These are phyloP conservation scores for Drosophila sulfurigaster DNA, from an alignment of 1,140 invertebrate genomes.

Conservation along the genomic window DNA sequence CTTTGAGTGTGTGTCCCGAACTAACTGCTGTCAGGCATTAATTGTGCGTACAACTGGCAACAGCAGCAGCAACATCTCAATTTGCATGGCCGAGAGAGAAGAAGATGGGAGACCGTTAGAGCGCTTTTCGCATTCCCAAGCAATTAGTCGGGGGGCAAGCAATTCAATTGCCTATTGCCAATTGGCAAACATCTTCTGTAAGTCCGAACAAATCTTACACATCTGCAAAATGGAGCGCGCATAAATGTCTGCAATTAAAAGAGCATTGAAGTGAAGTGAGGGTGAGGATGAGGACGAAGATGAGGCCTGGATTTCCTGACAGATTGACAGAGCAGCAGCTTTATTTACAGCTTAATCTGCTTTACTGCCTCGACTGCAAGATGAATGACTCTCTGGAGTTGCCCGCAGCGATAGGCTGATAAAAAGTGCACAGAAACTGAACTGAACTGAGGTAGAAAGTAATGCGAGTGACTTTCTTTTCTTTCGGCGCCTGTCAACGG, in stretches of 20 bases:
- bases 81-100: slow-evolving; percentile 55
- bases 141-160: slow-evolving; percentile 67
- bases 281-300: slow-evolving; percentile 5
- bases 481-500: slow-evolving; percentile 44
- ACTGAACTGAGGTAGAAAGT: slow-evolving; percentile 51
- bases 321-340: slow-evolving; percentile 68
- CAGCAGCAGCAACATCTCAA: slow-evolving; percentile 60
- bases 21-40: slow-evolving; percentile 70
- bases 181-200: slow-evolving; percentile 6
- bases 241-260: slow-evolving; percentile 81
- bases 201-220: slow-evolving; percentile 32
- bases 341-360: slow-evolving; percentile 77
- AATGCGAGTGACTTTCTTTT: slow-evolving; percentile 68
- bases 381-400: slow-evolving; percentile 63
- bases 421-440: slow-evolving; percentile 3
- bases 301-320: slow-evolving; percentile 46
- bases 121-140: slow-evolving; percentile 54
- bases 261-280: slow-evolving; percentile 32
- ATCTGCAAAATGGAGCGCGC: slow-evolving; percentile 72
- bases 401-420: slow-evolving; percentile 66
- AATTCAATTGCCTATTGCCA: slow-evolving; percentile 32
- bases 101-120: slow-evolving; percentile 47
- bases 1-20: slow-evolving; percentile 75
- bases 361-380: slow-evolving; percentile 54
- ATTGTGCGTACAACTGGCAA: slow-evolving; percentile 76